phyloP scores from a whole-genome alignment of 2,113 vertebrate genomes.

The Phainopepla nitens region DNA sequence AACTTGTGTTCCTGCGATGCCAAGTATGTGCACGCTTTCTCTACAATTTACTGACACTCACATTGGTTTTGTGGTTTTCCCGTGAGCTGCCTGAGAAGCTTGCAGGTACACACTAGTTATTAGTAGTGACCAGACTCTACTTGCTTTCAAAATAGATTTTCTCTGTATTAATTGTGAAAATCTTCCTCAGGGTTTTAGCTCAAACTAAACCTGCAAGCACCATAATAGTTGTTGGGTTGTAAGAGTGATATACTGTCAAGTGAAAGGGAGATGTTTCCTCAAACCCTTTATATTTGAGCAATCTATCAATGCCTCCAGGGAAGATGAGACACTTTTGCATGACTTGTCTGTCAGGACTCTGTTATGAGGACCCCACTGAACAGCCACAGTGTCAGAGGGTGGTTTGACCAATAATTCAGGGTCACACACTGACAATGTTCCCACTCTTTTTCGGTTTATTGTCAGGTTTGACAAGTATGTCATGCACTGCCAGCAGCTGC shows the following conservation, averaged over 20 bases:
- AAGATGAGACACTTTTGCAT: not conserved
- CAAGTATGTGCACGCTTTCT: fast-evolving
- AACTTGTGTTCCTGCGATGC: not conserved
- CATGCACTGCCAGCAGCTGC: not conserved
- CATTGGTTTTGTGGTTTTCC: not conserved
- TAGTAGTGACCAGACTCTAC: not conserved
- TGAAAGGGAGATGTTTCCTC: not conserved
- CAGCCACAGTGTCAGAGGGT: not conserved
- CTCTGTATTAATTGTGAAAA: not conserved
- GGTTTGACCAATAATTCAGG: not conserved
- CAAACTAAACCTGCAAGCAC: not conserved
- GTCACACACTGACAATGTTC: not conserved
- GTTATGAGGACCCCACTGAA: not conserved
- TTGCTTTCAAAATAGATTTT: not conserved
- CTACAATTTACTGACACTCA: not conserved
- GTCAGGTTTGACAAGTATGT: not conserved
- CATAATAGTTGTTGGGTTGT: not conserved
- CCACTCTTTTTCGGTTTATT: not conserved
- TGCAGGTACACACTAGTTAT: not conserved
- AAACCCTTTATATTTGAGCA: not conserved
- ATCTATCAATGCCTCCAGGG: not conserved
- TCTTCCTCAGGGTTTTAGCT: not conserved
- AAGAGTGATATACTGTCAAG: not conserved
- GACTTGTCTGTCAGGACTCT: not conserved
- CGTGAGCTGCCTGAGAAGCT: not conserved